phyloP scores from a whole-genome alignment of 2,888 invertebrate species.

The Tetranychus piercei region DNA sequence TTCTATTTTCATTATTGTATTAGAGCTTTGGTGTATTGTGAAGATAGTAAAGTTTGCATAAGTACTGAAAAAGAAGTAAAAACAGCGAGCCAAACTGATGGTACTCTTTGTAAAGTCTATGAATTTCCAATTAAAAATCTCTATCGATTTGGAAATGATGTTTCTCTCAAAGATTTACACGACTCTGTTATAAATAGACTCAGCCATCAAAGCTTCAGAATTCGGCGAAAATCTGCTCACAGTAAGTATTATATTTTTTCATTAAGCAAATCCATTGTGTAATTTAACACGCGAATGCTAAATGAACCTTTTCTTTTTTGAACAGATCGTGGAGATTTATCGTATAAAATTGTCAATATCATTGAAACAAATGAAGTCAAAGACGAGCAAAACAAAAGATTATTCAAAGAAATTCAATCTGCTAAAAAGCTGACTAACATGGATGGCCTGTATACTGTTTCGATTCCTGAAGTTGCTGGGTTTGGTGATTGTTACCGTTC shows the following conservation, averaged over 20 bases:
- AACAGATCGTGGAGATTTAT: too few species aligned
- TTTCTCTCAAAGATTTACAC: neutral
- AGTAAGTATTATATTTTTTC: neutral
- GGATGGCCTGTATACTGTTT: neutral
- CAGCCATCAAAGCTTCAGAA: neutral
- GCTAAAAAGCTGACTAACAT: neutral
- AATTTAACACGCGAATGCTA: too few species aligned
- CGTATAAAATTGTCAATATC: too few species aligned
- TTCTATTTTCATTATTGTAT: neutral
- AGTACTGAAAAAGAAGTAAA: neutral
- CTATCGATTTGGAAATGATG: neutral
- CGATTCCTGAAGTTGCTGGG: neutral
- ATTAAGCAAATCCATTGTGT: neutral
- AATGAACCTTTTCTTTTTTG: too few species aligned
- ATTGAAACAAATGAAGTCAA: too few species aligned
- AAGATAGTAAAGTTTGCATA: neutral
- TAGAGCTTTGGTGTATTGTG: neutral
- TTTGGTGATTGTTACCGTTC: neutral
- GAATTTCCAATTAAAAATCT: neutral
- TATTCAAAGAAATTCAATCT: neutral
- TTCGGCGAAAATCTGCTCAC: neutral
- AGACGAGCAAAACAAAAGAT: neutral
- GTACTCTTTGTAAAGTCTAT: neutral
- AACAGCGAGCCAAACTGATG: neutral
- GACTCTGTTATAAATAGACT: neutral